phyloP scores from a whole-genome alignment of 1,140 invertebrate species.

The Dreissena polymorpha region DNA sequence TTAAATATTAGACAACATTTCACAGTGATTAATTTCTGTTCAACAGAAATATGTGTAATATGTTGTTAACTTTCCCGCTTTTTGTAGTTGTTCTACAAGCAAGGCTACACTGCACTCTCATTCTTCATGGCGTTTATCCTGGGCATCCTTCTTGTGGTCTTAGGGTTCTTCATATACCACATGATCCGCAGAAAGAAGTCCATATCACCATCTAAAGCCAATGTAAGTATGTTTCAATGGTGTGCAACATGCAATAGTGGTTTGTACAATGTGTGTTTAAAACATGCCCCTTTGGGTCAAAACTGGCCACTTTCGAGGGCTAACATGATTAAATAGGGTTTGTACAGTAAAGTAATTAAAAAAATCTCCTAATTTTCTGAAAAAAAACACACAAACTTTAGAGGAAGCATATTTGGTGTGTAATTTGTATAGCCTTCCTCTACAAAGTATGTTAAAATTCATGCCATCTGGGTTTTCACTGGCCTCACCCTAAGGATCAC shows the following conservation, averaged over 20 bases:
- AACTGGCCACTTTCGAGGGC: not conserved
- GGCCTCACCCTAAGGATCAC: no score
- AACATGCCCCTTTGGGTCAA: no score
- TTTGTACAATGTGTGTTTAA: no score
- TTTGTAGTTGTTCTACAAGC: slow-evolving; percentile 72
- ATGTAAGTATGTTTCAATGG: no score
- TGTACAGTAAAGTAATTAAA: not conserved
- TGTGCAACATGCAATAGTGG: not conserved
- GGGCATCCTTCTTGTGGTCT: slow-evolving; percentile 63
- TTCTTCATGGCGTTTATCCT: slow-evolving; percentile 70
- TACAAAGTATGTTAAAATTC: no score
- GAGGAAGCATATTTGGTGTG: no score
- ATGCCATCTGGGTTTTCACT: no score
- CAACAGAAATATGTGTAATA: not conserved
- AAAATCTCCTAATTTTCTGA: no score
- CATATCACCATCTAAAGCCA: slow-evolving; percentile 57
- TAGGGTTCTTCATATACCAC: slow-evolving; percentile 64
- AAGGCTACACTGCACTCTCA: slow-evolving; percentile 71
- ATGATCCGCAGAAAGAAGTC: slow-evolving; percentile 44
- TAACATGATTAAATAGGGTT: not conserved
- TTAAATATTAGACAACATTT: not conserved
- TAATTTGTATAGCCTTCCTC: no score
- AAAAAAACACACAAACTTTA: no score
- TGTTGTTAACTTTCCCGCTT: not conserved
- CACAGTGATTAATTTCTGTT: not conserved